phyloP scores from a whole-genome alignment of 2,113 vertebrate species.

The Baryphthengus martii region DNA sequence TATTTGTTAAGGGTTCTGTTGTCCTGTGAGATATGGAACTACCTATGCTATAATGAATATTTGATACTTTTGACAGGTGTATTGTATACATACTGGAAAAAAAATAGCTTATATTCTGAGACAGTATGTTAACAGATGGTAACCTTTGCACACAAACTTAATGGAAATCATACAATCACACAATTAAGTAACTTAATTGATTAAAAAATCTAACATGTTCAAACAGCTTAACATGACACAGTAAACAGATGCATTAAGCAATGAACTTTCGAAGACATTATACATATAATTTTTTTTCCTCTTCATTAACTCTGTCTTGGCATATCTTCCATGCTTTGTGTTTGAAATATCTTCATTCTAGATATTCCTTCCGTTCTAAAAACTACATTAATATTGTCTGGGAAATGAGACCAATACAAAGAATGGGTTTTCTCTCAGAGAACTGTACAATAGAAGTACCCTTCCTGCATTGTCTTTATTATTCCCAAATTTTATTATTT shows the following conservation, averaged over 20 bases:
- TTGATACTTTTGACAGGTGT: constrained; percentile 10
- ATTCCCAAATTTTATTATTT: neutral
- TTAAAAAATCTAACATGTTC: neutral
- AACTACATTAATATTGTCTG: neutral
- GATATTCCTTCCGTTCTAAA: neutral
- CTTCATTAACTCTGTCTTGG: neutral
- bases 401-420: neutral
- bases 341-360: neutral
- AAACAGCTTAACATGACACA: neutral
- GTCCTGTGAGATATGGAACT: neutral
- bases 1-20: neutral
- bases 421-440: neutral
- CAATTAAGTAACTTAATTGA: neutral
- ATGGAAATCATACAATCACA: neutral
- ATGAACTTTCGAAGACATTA: neutral
- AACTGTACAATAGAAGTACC: neutral
- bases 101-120: neutral
- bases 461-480: neutral
- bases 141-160: neutral
- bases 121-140: neutral
- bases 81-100: neutral
- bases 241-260: neutral
- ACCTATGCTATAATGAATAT: neutral
- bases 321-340: neutral
- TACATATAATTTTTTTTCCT: fast-evolving